A percentile compares a stretch with the other conserved stretches of the same genome.
Conservation (phyloP, 2,113 vertebrate genomes). For the Symphodus melops region DNA sequence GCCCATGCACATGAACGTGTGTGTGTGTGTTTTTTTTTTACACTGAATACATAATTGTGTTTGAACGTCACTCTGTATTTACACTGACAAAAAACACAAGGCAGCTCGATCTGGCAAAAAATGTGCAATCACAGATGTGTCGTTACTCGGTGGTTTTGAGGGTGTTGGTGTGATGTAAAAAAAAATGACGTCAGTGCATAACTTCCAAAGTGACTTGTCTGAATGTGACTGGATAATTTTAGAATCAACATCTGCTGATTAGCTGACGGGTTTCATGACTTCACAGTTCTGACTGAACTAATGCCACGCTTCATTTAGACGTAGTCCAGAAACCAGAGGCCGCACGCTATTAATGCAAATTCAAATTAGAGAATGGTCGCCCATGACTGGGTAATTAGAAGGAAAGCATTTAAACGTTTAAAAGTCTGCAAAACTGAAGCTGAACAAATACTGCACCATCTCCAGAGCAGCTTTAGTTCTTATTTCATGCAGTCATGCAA, state of each 20-base stretch:
- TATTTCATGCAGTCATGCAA: not conserved
- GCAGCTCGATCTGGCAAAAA: not conserved
- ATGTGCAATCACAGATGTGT: not conserved
- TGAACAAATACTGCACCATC: not conserved
- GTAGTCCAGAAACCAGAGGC: not conserved
- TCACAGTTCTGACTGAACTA: not conserved
- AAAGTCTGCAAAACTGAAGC: not conserved
- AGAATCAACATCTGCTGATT: not conserved
- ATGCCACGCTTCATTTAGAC: not conserved
- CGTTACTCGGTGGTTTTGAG: not conserved
- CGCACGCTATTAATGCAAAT: not conserved
- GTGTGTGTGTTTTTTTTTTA: not conserved
- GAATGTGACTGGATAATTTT: conserved; percentile 3
- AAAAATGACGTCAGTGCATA: not conserved
- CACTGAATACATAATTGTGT: not conserved
- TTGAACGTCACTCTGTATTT: not conserved
- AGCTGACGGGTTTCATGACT: conserved; percentile 10
- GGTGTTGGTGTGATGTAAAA: not conserved
- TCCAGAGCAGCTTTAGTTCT: not conserved
- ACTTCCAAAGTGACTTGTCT: not conserved
- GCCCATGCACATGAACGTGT: not conserved
- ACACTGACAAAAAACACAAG: not conserved
- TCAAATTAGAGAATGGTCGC: not conserved
- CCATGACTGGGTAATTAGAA: too few relatives aligned
- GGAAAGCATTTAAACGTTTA: too few relatives aligned